Percentiles rank a stretch among this genome's conserved stretches.
Conservation (phyloP, 2,888 invertebrate genomes). For the Plebejus anna region DNA sequence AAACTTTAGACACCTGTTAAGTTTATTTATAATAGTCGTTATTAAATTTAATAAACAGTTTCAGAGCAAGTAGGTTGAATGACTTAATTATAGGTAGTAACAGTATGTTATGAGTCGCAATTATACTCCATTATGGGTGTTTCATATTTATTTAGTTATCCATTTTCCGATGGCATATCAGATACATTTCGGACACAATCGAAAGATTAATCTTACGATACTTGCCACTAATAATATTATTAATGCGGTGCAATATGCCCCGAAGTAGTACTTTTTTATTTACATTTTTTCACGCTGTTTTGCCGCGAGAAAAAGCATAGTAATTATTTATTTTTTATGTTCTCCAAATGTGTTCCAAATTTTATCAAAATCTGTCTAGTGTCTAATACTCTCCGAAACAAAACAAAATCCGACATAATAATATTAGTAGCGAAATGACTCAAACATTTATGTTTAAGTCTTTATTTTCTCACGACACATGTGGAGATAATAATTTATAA, state of each 20-base stretch:
- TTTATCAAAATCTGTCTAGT: too few species aligned
- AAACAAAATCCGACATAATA: too few species aligned
- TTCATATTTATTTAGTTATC: background rate
- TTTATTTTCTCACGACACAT: background rate
- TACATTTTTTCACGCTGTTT: too few species aligned
- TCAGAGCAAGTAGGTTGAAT: background rate
- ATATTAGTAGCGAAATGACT: background rate
- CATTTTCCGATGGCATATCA: background rate
- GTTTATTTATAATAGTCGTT: background rate
- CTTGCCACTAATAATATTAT: background rate
- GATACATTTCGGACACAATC: background rate
- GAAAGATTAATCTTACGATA: background rate
- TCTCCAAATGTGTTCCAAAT: too few species aligned
- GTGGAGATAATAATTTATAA: background rate
- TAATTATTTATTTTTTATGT: too few species aligned
- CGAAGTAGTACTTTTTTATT: too few species aligned
- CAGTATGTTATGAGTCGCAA: background rate
- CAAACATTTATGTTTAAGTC: background rate
- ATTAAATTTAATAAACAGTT: background rate
- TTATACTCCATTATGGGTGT: background rate
- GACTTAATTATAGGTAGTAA: conserved; percentile 15
- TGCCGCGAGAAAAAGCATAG: too few species aligned
- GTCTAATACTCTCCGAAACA: too few species aligned
- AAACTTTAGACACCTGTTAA: background rate
- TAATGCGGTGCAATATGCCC: background rate